Evolutionary conservation across 2,888 invertebrate species (phyloP).

Genomic region (Octodonta nipae): DNA sequence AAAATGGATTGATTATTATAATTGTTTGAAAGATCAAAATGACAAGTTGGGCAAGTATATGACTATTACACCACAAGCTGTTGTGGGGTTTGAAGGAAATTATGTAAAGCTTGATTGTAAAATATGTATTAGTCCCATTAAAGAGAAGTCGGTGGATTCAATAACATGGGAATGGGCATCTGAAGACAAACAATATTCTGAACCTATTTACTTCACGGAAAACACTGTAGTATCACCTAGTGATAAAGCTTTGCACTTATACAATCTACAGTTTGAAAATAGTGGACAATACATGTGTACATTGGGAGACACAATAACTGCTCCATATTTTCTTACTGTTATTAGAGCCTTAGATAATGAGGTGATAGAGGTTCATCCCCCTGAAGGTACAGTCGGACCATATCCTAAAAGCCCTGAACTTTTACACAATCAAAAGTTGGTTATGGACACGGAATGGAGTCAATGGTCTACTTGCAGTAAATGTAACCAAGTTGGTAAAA

Average conservation of each 20-base stretch:
- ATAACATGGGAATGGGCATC: slow-evolving; percentile 38
- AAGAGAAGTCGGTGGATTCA: slow-evolving; percentile 28
- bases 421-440: slow-evolving; percentile 28
- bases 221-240: slow-evolving; percentile 34
- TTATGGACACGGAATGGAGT: slow-evolving; percentile 45
- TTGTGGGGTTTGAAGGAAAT: slow-evolving; percentile 35
- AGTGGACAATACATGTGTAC: slow-evolving; percentile 46
- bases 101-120: slow-evolving; percentile 35
- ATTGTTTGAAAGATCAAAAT: slow-evolving; percentile 35
- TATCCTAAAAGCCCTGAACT: slow-evolving; percentile 26
- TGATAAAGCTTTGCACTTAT: slow-evolving; percentile 40
- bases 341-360: slow-evolving; percentile 25
- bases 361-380: slow-evolving; percentile 23
- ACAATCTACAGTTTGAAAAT: slow-evolving; percentile 37
- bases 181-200: slow-evolving; percentile 19
- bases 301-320: slow-evolving; percentile 33
- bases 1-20: slow-evolving; percentile 43
- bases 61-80: slow-evolving; percentile 30
- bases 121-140: slow-evolving; percentile 42
- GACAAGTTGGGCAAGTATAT: slow-evolving; percentile 28
- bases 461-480: slow-evolving; percentile 52
- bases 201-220: slow-evolving; percentile 33
- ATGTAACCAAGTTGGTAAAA: slow-evolving; percentile 45
- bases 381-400: slow-evolving; percentile 22
- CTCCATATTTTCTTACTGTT: slow-evolving; percentile 42